These are phyloP conservation scores for Zeugodacus cucurbitae DNA, from an alignment of 1,140 invertebrate genomes.

Conservation along the genomic window DNA sequence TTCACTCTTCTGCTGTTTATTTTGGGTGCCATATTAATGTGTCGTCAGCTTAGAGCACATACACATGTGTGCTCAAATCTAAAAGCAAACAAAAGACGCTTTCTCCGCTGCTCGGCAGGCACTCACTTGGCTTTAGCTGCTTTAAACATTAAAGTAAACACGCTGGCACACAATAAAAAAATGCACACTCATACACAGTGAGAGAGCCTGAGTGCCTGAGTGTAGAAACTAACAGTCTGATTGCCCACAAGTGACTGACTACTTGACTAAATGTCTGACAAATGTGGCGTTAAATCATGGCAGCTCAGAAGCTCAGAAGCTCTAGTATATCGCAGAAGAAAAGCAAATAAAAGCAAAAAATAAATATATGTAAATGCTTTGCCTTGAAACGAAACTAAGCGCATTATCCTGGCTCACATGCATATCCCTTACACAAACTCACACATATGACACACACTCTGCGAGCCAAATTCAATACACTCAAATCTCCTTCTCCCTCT, in stretches of 20 bases:
- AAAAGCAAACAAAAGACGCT: neutral
- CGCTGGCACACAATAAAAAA: neutral
- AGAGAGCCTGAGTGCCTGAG: neutral
- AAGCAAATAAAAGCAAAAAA: neutral
- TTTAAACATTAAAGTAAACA: constrained; percentile 5
- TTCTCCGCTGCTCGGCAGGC: neutral
- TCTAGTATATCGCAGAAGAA: neutral
- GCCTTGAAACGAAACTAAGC: neutral
- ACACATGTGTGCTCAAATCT: neutral
- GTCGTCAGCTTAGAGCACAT: neutral
- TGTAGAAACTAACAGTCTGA: neutral
- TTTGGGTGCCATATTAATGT: neutral
- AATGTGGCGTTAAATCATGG: constrained; percentile 17
- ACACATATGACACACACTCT: neutral
- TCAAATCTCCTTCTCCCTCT: too few relatives aligned
- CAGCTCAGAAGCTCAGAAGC: neutral
- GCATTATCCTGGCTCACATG: neutral
- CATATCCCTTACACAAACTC: neutral
- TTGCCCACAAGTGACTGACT: constrained; percentile 8
- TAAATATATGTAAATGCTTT: neutral
- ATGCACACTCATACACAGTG: neutral
- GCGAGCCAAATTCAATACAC: neutral
- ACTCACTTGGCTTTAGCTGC: neutral
- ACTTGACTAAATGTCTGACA: constrained; percentile 25
- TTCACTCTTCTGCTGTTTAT: neutral